Percentiles rank a stretch among this genome's conserved stretches.
Conservation (phyloP, 2,113 vertebrate genomes). For the Nettapus auritus region DNA sequence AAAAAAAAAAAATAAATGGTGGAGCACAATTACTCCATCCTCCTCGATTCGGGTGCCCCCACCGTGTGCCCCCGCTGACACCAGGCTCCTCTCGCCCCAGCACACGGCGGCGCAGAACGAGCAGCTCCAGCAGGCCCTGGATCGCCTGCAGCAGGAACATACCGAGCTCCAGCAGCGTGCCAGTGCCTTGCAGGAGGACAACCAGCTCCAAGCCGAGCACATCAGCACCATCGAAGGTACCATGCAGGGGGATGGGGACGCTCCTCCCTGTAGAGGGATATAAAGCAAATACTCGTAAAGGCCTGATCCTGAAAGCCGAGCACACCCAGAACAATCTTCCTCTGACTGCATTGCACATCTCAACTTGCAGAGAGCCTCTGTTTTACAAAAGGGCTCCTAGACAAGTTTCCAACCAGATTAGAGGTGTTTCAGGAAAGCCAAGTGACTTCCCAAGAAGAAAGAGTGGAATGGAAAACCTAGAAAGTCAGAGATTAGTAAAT, state of each 20-base stretch:
- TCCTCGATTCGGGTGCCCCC: too few relatives aligned
- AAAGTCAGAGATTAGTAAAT: accelerated
- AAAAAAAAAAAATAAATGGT: too few relatives aligned
- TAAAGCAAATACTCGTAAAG: accelerated
- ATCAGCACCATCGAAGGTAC: conserved; percentile 72
- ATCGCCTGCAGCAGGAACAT: conserved; percentile 52
- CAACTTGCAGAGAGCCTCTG: neutral
- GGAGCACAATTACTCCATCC: accelerated
- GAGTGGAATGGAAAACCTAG: neutral
- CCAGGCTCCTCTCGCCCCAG: conserved; percentile 12
- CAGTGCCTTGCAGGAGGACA: conserved; percentile 78
- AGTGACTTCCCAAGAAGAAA: neutral
- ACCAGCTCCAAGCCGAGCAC: conserved; percentile 65
- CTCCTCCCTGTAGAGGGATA: accelerated
- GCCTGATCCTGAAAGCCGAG: accelerated
- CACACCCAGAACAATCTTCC: accelerated
- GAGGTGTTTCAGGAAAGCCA: neutral
- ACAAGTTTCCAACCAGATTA: accelerated
- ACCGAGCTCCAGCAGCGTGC: conserved; percentile 66
- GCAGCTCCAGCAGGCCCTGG: conserved; percentile 61
- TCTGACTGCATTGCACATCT: accelerated
- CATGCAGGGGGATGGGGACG: accelerated
- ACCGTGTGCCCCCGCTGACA: too few relatives aligned
- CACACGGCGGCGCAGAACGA: conserved; percentile 20
- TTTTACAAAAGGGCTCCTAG: neutral